Evolutionary conservation across 2,113 vertebrate genomes (phyloP), one percentile per base, ranked within the genome.

Genomic region (Enhydra lutris): DNA sequence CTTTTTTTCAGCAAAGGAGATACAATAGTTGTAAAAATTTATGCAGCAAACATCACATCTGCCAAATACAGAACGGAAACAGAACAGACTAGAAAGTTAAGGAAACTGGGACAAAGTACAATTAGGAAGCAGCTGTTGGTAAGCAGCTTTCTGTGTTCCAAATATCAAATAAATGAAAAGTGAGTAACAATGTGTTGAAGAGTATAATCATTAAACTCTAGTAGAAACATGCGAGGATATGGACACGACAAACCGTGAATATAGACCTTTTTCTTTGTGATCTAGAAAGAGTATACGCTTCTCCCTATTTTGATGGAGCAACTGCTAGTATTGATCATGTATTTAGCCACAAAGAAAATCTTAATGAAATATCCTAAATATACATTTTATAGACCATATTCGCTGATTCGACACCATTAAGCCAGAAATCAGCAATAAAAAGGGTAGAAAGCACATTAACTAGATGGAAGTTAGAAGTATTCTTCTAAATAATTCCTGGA

Each of bases 401-500:
- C n/a, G 89, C 29, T 69, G 39, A 91, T 87, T 93, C n/a, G 55
- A 73, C 24, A 23, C 23, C 86, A 57, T 93, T 96, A 82, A 95
- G 55, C 34, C 79, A 89, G 17, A 96, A 61, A 89, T 79, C 42
- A 93, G 36, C 24, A 91, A 74, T 89, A 89, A 88, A 93, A 94
- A 91, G 50, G 4, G 24, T 59, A 89, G 67, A 71, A 94, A 93
- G 52, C 85, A 73, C 39, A 93, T 94, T 80, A 89, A 96, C 36
- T 74, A 93, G 10, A 29, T 67, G 17, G 45, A 90, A 89, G 24
- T 76, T 93, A 15, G 78, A 95, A 67, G 13, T 86, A 94, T 80
- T 92, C 17, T 86, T 78, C 59, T 95, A 91, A 96, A 76, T 94
- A 96, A 97, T 94, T 93, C 93, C 59, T 73, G 11, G 39, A 93